phyloP scores from a whole-genome alignment of 2,113 vertebrate species.

The Sceloporus tristichus region DNA sequence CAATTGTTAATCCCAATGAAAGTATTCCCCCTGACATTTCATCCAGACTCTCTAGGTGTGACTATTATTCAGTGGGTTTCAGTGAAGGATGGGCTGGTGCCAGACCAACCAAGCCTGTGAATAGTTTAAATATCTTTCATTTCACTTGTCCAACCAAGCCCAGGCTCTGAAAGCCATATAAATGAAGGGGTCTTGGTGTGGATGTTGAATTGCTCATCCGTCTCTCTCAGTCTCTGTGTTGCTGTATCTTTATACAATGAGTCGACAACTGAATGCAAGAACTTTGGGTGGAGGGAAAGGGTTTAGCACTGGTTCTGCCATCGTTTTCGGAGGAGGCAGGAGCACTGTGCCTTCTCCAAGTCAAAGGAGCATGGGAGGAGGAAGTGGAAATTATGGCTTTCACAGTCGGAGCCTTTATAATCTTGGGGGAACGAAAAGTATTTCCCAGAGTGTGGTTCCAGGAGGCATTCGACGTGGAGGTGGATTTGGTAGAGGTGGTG shows the following conservation, averaged over 20 bases:
- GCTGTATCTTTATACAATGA: constrained; percentile 22
- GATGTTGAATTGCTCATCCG: not conserved
- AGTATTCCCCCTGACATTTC: not conserved
- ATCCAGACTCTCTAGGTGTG: not conserved
- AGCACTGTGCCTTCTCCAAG: not conserved
- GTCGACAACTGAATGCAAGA: constrained; percentile 25
- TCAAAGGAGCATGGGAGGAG: not conserved
- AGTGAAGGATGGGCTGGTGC: not conserved
- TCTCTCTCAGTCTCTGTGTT: constrained; percentile 15
- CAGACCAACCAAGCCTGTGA: constrained; percentile 62
- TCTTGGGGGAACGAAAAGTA: constrained; percentile 45
- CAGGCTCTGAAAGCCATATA: constrained; percentile 54
- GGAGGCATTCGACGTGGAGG: constrained; percentile 55
- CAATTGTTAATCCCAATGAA: not conserved
- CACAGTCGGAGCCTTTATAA: constrained; percentile 64
- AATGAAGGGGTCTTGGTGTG: constrained; percentile 27
- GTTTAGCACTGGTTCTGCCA: not conserved
- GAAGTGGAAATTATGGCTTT: constrained; percentile 40
- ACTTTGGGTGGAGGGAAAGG: not conserved
- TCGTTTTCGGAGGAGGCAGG: not conserved
- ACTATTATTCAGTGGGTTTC: not conserved
- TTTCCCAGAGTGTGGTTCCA: constrained; percentile 62
- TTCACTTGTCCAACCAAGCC: constrained; percentile 53
- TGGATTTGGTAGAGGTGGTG: constrained; percentile 57
- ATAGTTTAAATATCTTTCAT: constrained; percentile 59